Conservation (phyloP, 2,797 vertebrate genomes). For the Anguilla obscura region DNA sequence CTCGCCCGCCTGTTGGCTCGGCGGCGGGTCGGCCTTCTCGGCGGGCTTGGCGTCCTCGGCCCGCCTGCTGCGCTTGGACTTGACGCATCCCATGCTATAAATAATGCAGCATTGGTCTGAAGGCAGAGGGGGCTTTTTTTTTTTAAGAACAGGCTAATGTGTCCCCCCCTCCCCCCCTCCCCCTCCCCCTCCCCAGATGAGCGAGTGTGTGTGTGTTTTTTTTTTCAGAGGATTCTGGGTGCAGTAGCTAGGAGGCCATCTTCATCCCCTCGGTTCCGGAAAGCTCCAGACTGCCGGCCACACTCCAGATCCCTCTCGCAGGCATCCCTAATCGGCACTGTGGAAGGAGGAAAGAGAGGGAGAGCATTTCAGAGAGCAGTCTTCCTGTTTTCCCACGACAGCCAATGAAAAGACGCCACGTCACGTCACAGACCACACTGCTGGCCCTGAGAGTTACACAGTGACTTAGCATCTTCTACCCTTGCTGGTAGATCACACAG, state of each 20-base stretch:
- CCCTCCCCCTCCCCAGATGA: background rate
- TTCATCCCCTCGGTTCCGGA: slow-evolving; percentile 27
- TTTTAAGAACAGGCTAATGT: background rate
- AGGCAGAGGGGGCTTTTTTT: slow-evolving; percentile 23
- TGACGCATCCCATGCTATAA: slow-evolving; percentile 79
- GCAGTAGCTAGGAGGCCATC: slow-evolving; percentile 45
- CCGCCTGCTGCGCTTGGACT: slow-evolving; percentile 72
- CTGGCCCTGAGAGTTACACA: slow-evolving; percentile 34
- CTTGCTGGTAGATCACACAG: background rate
- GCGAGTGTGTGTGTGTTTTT: background rate
- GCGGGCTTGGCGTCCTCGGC: slow-evolving; percentile 51
- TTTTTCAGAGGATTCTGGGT: background rate
- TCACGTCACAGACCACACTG: slow-evolving; percentile 38
- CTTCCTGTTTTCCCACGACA: slow-evolving; percentile 39
- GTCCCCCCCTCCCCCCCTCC: background rate
- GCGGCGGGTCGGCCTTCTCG: slow-evolving; percentile 36
- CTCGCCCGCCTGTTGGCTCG: slow-evolving; percentile 42
- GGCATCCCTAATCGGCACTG: slow-evolving; percentile 50
- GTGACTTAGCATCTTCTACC: slow-evolving; percentile 31
- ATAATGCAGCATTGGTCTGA: slow-evolving; percentile 59
- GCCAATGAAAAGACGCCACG: slow-evolving; percentile 38
- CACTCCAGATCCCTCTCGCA: slow-evolving; percentile 33
- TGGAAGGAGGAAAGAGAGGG: slow-evolving; percentile 34
- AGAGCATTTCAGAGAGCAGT: slow-evolving; percentile 55
- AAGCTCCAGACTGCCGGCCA: slow-evolving; percentile 34